Percentiles rank a stretch among this genome's conserved stretches.
Evolutionary conservation across 2,888 invertebrate genomes (phyloP).

Genomic region (Kryphioiulus occultus): DNA sequence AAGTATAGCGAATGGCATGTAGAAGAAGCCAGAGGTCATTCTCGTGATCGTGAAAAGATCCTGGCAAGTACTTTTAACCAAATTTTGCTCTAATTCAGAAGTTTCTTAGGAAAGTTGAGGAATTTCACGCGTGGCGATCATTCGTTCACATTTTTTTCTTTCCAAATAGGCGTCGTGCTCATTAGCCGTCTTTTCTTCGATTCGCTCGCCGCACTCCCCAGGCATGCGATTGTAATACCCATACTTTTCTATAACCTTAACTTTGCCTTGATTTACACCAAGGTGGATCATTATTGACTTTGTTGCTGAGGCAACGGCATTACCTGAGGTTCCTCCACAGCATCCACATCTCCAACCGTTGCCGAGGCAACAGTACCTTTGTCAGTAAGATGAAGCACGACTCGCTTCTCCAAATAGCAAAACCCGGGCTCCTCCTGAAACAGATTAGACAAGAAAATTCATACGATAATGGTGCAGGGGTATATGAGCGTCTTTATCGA

Average conservation of each 20-base stretch:
- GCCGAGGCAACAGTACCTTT: slow-evolving; percentile 49
- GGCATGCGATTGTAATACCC: slow-evolving; percentile 2
- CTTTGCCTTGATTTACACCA: slow-evolving; percentile 46
- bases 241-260: slow-evolving; percentile 42
- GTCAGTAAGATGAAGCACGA: slow-evolving; percentile 1
- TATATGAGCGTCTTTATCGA: slow-evolving; percentile 21
- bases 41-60: no score
- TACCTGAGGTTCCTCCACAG: slow-evolving; percentile 50
- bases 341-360: slow-evolving; percentile 51
- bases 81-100: not conserved
- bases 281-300: slow-evolving; percentile 52
- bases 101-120: not conserved
- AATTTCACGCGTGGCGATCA: not conserved
- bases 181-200: not conserved
- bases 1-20: no score
- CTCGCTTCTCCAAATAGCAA: slow-evolving; percentile 53
- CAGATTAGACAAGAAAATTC: slow-evolving; percentile 42
- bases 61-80: no score
- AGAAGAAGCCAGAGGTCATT: no score
- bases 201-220: not conserved
- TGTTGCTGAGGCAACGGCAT: slow-evolving; percentile 50
- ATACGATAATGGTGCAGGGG: not conserved
- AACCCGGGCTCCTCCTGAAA: slow-evolving; percentile 46
- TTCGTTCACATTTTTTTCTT: not conserved
- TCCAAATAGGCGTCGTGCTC: not conserved